Percentiles rank a stretch among this genome's conserved stretches.
phyloP scores from a whole-genome alignment of 2,113 vertebrate species.

The Mohoua ochrocephala region DNA sequence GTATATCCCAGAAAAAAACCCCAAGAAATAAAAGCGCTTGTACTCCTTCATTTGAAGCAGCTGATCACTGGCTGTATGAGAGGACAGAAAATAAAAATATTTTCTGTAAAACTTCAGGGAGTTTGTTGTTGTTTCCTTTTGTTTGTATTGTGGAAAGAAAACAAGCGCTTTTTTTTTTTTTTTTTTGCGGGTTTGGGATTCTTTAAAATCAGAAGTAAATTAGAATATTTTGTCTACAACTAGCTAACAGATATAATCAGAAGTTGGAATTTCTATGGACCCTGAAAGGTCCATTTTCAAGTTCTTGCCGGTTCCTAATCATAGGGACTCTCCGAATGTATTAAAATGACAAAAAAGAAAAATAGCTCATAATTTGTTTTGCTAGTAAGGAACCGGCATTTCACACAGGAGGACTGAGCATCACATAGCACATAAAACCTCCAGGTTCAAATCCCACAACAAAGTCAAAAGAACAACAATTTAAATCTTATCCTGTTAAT shows the following conservation, averaged over 20 bases:
- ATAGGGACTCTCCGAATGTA: not conserved
- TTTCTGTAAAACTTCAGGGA: not conserved
- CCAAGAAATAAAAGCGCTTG: not conserved
- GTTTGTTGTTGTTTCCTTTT: not conserved
- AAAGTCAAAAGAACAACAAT: not conserved
- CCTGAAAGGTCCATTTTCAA: not conserved
- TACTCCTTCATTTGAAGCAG: not conserved
- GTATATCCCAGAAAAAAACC: not conserved
- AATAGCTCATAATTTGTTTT: not conserved
- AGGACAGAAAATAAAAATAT: not conserved
- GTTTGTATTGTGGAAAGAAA: not conserved
- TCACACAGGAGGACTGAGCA: not conserved
- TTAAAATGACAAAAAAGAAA: not conserved
- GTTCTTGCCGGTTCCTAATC: not conserved
- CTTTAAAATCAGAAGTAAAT: not conserved
- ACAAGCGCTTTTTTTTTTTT: not conserved
- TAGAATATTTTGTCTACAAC: not conserved
- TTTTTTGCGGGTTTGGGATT: not conserved
- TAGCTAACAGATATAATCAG: not conserved
- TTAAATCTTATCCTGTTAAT: not conserved
- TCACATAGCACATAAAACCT: not conserved
- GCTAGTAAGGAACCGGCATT: not conserved
- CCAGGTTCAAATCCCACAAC: not conserved
- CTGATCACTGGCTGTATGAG: not conserved
- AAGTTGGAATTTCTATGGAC: not conserved